Evolutionary conservation across 2,797 vertebrate genomes (phyloP).

Genomic region (Atherinosoma microstoma): DNA sequence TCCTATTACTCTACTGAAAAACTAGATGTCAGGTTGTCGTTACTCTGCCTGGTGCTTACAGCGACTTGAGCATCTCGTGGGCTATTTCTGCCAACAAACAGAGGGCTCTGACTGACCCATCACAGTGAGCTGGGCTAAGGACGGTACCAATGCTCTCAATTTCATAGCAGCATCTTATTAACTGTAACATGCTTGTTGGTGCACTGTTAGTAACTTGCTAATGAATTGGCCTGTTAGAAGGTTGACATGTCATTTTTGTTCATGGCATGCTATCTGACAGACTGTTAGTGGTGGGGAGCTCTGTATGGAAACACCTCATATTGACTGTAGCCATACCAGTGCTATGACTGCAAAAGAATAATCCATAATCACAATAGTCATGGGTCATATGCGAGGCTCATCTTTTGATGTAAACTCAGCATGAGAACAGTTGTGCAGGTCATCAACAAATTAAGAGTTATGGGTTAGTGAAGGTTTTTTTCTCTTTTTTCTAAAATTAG

Average conservation of each 20-base stretch:
- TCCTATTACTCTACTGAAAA: not conserved
- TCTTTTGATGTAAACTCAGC: conserved; percentile 1
- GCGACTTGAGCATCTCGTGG: not conserved
- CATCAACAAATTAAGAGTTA: conserved; percentile 28
- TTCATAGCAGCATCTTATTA: conserved; percentile 7
- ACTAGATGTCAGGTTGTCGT: conserved; percentile 8
- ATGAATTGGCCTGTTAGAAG: conserved; percentile 61
- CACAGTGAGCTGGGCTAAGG: not conserved
- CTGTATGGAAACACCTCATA: conserved; percentile 40
- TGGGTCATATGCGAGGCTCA: conserved; percentile 2
- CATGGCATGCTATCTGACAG: conserved; percentile 62
- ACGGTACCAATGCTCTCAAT: not conserved
- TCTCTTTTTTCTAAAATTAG: conserved; percentile 38
- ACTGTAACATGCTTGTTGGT: conserved; percentile 57
- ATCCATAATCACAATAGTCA: conserved; percentile 23
- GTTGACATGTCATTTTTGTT: conserved; percentile 38
- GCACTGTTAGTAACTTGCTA: conserved; percentile 63
- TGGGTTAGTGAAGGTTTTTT: conserved; percentile 44
- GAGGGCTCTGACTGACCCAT: conserved; percentile 8
- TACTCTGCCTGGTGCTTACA: not conserved
- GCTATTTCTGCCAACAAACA: not conserved
- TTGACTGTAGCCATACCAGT: not conserved
- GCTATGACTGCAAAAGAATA: conserved; percentile 15
- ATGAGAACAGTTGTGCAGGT: conserved; percentile 3
- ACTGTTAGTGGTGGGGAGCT: conserved; percentile 59